Percentiles rank a stretch among this genome's conserved stretches.
Conservation (phyloP, 2,113 vertebrate genomes). For the Aramus guarauna region DNA sequence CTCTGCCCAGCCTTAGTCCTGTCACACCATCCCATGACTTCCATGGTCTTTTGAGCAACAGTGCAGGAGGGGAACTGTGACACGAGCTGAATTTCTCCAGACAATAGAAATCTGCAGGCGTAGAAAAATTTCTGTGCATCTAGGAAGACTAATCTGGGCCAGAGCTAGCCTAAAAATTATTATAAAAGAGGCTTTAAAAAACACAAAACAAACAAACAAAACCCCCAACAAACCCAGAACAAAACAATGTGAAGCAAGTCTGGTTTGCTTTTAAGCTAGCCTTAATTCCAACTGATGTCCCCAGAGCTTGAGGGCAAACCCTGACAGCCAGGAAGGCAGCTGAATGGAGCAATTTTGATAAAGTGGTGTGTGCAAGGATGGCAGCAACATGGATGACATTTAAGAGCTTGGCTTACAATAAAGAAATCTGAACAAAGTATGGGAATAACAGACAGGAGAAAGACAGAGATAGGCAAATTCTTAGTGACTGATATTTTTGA, state of each 20-base stretch:
- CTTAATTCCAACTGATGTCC: not conserved
- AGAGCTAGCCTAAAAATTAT: not conserved
- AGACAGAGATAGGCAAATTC: accelerated
- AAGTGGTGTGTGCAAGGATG: not conserved
- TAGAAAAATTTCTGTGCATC: not conserved
- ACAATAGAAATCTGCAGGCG: not conserved
- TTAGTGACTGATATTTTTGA: not conserved
- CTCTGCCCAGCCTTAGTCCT: not conserved
- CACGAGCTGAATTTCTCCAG: not conserved
- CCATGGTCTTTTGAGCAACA: not conserved
- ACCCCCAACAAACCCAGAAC: not conserved
- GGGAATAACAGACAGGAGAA: not conserved
- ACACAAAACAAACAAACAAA: not conserved
- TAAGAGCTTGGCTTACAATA: not conserved
- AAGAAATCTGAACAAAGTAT: not conserved
- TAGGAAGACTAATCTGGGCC: not conserved
- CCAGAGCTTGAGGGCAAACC: not conserved
- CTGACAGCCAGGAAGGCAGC: not conserved
- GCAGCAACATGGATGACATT: not conserved
- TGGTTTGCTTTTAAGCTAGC: not conserved
- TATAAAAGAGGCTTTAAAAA: not conserved
- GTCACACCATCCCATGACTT: not conserved
- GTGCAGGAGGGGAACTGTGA: not conserved
- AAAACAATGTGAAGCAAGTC: not conserved
- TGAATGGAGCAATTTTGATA: not conserved